Percentiles rank a stretch among this genome's conserved stretches.
Evolutionary conservation across 2,113 vertebrate genomes (phyloP).

Genomic region (Lycaon pictus): DNA sequence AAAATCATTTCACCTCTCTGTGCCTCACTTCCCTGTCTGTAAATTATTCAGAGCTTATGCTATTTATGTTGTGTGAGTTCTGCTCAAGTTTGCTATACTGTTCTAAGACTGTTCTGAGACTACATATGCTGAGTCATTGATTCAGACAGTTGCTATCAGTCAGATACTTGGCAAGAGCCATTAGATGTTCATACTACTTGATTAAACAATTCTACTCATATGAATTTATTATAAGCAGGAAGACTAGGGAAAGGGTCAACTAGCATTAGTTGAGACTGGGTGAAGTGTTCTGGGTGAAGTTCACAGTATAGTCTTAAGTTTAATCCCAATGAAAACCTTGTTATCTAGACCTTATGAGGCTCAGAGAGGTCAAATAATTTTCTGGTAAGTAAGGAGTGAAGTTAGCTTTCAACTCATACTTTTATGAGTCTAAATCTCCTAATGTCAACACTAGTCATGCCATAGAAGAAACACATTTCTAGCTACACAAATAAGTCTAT

Average conservation of each 20-base stretch:
- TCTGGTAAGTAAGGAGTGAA: background rate
- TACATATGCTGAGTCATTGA: conserved; percentile 27
- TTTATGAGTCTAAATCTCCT: background rate
- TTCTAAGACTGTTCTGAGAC: background rate
- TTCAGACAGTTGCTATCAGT: conserved; percentile 15
- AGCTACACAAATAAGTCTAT: conserved; percentile 21
- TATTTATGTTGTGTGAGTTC: background rate
- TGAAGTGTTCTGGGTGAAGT: background rate
- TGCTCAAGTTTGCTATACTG: background rate
- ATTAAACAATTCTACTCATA: background rate
- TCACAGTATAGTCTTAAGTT: background rate
- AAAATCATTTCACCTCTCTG: background rate
- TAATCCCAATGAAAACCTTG: background rate
- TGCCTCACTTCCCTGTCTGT: background rate
- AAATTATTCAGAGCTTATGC: background rate
- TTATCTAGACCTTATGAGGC: background rate
- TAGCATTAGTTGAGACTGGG: background rate
- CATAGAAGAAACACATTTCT: background rate
- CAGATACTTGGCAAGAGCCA: background rate
- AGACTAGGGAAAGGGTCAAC: background rate
- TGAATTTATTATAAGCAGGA: background rate
- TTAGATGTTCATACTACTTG: conserved; percentile 24
- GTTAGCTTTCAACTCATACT: background rate
- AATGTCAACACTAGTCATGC: background rate
- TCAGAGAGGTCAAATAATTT: background rate